phyloP scores from a whole-genome alignment of 1,140 invertebrate species.

The Ruditapes philippinarum region DNA sequence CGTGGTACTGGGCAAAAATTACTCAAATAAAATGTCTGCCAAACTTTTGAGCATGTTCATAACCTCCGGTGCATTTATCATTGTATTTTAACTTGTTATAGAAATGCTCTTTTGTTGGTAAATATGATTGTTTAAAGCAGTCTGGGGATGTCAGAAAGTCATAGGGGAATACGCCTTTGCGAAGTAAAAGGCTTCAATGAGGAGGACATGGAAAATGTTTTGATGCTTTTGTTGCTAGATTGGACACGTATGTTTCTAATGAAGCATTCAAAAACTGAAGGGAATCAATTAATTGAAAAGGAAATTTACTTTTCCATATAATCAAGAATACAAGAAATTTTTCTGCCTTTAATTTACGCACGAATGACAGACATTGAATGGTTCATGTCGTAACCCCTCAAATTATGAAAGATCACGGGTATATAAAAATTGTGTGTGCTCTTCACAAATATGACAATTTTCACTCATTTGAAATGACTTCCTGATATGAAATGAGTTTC shows the following conservation, averaged over 20 bases:
- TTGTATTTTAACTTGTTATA: constrained; percentile 46
- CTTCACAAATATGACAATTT: constrained; percentile 54
- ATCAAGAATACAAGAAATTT: constrained; percentile 38
- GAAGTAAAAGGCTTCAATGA: constrained; percentile 28
- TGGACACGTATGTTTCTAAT: neutral
- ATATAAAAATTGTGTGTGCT: constrained; percentile 51
- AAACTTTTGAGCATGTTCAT: constrained; percentile 77
- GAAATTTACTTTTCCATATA: constrained; percentile 83
- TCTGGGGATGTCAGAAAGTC: neutral
- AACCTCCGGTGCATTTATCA: constrained; percentile 60
- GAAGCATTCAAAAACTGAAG: neutral
- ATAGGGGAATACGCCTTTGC: constrained; percentile 55
- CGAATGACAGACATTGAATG: constrained; percentile 53
- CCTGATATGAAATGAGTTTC: neutral
- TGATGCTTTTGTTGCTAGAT: constrained; percentile 67
- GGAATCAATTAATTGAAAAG: constrained; percentile 54
- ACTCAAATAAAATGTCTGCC: constrained; percentile 79
- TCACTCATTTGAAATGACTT: neutral
- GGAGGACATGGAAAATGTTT: constrained; percentile 12
- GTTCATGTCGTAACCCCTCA: constrained; percentile 69
- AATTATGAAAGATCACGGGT: constrained; percentile 86
- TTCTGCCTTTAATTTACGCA: constrained; percentile 82
- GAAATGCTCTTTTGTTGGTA: constrained; percentile 57
- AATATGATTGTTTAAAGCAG: neutral
- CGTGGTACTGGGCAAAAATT: constrained; percentile 84